A percentile compares a stretch with the other conserved stretches of the same genome.
phyloP scores from a whole-genome alignment of 1,140 invertebrate genomes.

The Oryzaephilus surinamensis region DNA sequence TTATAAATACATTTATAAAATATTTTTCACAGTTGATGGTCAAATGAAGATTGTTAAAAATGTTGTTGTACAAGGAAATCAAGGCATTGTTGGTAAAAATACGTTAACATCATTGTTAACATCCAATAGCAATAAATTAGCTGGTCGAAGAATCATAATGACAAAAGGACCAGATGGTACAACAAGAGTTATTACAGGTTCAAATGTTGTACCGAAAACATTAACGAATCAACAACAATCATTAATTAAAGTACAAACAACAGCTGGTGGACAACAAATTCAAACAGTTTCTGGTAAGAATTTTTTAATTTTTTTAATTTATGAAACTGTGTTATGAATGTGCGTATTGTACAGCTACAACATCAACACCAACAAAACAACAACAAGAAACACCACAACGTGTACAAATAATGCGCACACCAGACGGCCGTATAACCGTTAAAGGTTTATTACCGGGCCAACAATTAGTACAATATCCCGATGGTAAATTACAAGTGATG shows the following conservation, averaged over 20 bases:
- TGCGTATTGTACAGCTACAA: constrained; percentile 10
- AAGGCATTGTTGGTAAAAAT: constrained; percentile 49
- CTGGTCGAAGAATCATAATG: constrained; percentile 66
- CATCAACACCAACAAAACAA: constrained; percentile 28
- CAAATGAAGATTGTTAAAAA: constrained; percentile 50
- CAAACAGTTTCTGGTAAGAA: constrained; percentile 24
- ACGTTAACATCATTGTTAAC: constrained; percentile 57
- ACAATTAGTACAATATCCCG: constrained; percentile 83
- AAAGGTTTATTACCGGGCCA: constrained; percentile 87
- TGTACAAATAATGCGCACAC: constrained; percentile 81
- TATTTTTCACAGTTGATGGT: constrained; percentile 37
- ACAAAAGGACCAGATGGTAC: constrained; percentile 71
- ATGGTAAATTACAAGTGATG: constrained; percentile 85
- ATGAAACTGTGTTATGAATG: neutral
- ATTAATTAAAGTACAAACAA: constrained; percentile 32
- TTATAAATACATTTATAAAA: neutral
- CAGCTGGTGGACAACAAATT: constrained; percentile 18
- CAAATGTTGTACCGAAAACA: constrained; percentile 43
- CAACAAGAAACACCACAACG: constrained; percentile 54
- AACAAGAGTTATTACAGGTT: constrained; percentile 56
- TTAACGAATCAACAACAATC: constrained; percentile 20
- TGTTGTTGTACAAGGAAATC: constrained; percentile 44
- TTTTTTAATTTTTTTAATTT: constrained; percentile 2
- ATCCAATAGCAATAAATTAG: constrained; percentile 52
- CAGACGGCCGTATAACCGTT: constrained; percentile 86